A percentile compares a stretch with the other conserved stretches of the same genome.
phyloP scores from a whole-genome alignment of 2,113 vertebrate genomes.

The Gallinago paraguaiae region DNA sequence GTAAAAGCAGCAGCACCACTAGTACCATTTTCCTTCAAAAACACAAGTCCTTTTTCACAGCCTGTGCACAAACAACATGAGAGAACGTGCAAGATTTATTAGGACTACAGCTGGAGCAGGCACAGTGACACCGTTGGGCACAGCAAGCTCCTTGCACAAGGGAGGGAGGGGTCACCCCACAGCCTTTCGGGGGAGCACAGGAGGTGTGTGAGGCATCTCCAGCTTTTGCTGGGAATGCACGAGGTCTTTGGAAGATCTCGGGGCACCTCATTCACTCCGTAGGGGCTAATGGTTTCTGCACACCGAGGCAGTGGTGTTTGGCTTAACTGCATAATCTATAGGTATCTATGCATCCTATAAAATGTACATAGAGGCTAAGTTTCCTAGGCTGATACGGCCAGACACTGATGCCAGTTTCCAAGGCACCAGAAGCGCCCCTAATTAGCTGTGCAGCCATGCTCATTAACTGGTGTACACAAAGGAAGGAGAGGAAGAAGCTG shows the following conservation, averaged over 20 bases:
- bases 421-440: background rate
- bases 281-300: accelerated
- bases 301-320: accelerated
- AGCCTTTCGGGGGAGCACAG: background rate
- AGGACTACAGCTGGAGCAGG: background rate
- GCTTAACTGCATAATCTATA: accelerated
- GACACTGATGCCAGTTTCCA: background rate
- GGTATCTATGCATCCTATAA: background rate
- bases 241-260: background rate
- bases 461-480: background rate
- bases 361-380: background rate
- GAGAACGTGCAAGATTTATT: background rate
- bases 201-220: accelerated
- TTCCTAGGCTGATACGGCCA: background rate
- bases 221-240: background rate
- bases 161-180: accelerated
- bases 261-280: background rate
- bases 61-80: background rate
- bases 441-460: background rate
- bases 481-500: background rate
- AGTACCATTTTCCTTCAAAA: background rate
- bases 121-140: accelerated
- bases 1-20: background rate
- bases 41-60: background rate
- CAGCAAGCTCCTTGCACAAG: background rate